These are phyloP conservation scores for Sinocyclocheilus rhinocerous DNA, from an alignment of 2,113 vertebrate genomes.

Conservation along the genomic window DNA sequence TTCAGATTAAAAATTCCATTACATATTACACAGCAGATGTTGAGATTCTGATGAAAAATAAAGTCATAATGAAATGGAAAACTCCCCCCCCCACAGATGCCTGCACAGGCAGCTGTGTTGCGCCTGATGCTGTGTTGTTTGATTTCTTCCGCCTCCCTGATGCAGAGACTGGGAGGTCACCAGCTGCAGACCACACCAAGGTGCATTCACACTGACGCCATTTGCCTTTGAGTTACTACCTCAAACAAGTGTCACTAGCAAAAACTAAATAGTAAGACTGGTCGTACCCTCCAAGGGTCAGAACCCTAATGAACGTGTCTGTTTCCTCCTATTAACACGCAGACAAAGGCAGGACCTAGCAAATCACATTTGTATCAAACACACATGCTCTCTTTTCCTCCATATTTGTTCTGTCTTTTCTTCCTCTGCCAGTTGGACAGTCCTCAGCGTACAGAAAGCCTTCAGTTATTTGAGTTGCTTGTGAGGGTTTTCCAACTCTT, in stretches of 20 bases:
- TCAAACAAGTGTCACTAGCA: slow-evolving; percentile 41
- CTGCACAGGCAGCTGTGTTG: slow-evolving; percentile 37
- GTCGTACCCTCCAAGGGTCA: slow-evolving; percentile 20
- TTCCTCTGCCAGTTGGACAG: slow-evolving; percentile 45
- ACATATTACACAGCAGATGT: background rate
- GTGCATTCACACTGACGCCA: slow-evolving; percentile 26
- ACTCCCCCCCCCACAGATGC: background rate
- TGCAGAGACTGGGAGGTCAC: slow-evolving; percentile 40
- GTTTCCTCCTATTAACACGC: slow-evolving; percentile 37
- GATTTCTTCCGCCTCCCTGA: slow-evolving; percentile 44
- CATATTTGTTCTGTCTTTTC: slow-evolving; percentile 35
- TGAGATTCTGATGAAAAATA: slow-evolving; percentile 7
- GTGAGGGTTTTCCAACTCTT: slow-evolving; percentile 35
- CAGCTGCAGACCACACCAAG: slow-evolving; percentile 50
- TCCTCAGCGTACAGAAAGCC: slow-evolving; percentile 29
- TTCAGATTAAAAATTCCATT: background rate
- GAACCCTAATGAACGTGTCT: slow-evolving; percentile 7
- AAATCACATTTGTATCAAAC: slow-evolving; percentile 43
- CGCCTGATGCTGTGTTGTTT: slow-evolving; percentile 40
- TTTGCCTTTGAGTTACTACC: slow-evolving; percentile 38
- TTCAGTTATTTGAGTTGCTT: slow-evolving; percentile 43
- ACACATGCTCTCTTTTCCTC: slow-evolving; percentile 35
- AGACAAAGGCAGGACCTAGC: slow-evolving; percentile 35
- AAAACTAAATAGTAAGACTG: slow-evolving; percentile 17
- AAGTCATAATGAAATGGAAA: slow-evolving; percentile 37